Evolutionary conservation across 2,888 invertebrate species (phyloP), one percentile per base, ranked within the genome.

Genomic region (Tetranychus truncatus): DNA sequence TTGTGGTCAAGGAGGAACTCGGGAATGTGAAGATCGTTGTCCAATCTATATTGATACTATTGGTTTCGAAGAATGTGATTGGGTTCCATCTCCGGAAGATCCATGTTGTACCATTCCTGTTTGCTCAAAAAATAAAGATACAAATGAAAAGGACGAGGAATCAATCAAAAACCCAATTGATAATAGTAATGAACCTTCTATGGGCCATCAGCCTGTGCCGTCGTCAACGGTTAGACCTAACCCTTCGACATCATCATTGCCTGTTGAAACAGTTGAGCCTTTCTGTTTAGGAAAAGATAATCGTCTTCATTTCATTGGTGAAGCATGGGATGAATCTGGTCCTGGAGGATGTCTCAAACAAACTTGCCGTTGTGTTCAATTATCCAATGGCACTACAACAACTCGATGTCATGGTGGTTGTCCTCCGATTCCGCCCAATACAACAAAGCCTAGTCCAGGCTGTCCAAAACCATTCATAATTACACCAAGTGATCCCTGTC

Each of bases 31-130:
- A 44, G 79, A 79, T 18, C 67, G 79, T 46, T 79, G 79, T 69
- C 78, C 78, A 46, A 71, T 78, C 7, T 79, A 77, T 65, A 77
- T 79, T 15, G 79, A 79, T 66, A 74, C 78, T 15, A 76, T 79
- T 20, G 79, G 79, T 8, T 78, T 76, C 45, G 78, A 78, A 74
- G 77, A 79, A 9, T 80, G 80, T 72, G 77, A 78, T 20, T 78
- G 78, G 78, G 75, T 74, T 4, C 88, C 89, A 78, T 91, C 92
- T 82, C 89, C 91, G 0, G 87, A 87, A 74, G 92, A 94, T 81
- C 84, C 88, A 1, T 93, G 93, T 81, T 93, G 93, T 80, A 91
- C 89, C 79, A 87, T 91, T 77, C 89, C 92, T 77, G 85, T 92
- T 4, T 94, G 93, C 81, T 92, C 91, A 80, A 91, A 73, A 15